Conservation (phyloP, 1,140 invertebrate species). For the Sarcophaga peregrina region DNA sequence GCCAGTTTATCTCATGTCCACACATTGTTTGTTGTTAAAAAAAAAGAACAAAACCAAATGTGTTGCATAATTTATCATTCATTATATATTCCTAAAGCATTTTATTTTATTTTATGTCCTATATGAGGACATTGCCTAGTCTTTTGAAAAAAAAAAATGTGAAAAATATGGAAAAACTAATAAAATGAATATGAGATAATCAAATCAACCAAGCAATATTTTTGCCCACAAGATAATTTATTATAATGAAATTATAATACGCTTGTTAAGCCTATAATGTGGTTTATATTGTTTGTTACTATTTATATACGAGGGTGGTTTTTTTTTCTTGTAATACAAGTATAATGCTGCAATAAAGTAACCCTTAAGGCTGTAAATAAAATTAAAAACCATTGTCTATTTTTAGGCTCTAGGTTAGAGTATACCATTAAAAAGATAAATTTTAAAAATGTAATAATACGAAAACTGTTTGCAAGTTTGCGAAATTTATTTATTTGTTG, state of each 20-base stretch:
- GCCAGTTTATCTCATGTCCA: constrained; percentile 18
- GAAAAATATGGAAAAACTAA: not conserved
- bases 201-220: not conserved
- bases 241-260: not conserved
- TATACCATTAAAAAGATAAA: too few species aligned
- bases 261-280: constrained; percentile 8
- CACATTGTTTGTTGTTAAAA: not conserved
- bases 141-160: too few species aligned
- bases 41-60: not conserved
- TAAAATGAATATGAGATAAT: not conserved
- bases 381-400: too few species aligned
- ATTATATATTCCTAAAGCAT: not conserved
- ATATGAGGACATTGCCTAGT: too few species aligned
- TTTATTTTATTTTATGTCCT: not conserved
- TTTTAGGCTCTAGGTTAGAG: too few species aligned
- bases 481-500: too few species aligned
- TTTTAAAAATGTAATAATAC: too few species aligned
- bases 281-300: not conserved
- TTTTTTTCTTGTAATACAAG: too few species aligned
- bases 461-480: too few species aligned
- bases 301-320: not conserved
- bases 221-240: not conserved
- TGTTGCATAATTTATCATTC: constrained; percentile 1
- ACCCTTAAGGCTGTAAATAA: too few species aligned
- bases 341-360: too few species aligned